Conservation (phyloP, 2,113 vertebrate genomes). For the Brachyhypopomus gauderio region DNA sequence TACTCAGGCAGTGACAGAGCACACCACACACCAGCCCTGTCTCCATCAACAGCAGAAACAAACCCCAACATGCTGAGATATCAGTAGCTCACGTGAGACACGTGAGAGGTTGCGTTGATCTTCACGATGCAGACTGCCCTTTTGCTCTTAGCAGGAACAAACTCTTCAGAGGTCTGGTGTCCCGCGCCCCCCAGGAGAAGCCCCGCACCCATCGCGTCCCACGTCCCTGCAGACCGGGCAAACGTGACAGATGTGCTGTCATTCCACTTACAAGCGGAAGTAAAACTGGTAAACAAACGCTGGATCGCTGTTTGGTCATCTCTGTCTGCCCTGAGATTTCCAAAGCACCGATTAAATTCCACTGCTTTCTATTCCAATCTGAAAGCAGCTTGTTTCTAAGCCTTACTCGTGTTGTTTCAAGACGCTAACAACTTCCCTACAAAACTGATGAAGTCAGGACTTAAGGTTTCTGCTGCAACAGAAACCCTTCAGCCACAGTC, state of each 20-base stretch:
- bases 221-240: too few species aligned
- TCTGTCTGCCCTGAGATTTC: background rate
- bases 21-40: constrained; percentile 18
- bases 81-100: background rate
- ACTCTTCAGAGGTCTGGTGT: background rate
- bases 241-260: too few species aligned
- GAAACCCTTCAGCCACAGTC: too few species aligned
- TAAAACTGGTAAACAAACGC: too few species aligned
- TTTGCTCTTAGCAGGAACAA: background rate
- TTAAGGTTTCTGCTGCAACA: background rate
- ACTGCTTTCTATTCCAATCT: background rate
- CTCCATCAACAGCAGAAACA: constrained; percentile 13
- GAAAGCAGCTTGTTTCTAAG: background rate
- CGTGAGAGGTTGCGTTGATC: background rate
- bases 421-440: background rate
- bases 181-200: too few species aligned
- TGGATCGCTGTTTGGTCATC: too few species aligned
- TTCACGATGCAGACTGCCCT: background rate
- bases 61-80: constrained; percentile 11
- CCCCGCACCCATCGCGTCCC: background rate
- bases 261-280: too few species aligned
- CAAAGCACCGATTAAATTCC: background rate
- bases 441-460: background rate
- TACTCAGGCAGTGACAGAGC: constrained; percentile 18
- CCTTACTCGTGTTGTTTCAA: background rate